A percentile compares a stretch with the other conserved stretches of the same genome.
These are phyloP conservation scores for Lagopus muta DNA, from an alignment of 2,113 vertebrate species.

Conservation along the genomic window DNA sequence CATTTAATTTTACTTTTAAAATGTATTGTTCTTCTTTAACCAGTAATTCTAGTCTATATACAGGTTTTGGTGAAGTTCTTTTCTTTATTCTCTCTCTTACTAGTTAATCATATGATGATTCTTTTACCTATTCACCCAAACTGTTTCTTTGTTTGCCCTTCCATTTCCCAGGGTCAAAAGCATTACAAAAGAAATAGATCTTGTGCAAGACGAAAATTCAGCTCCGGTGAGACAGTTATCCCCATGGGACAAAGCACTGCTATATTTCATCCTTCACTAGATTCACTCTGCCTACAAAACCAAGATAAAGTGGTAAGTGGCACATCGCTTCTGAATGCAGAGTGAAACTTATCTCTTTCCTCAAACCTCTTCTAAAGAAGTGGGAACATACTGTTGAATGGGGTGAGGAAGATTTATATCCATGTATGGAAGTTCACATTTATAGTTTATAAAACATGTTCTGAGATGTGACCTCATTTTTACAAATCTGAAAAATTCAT, in stretches of 20 bases:
- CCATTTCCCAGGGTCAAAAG: neutral
- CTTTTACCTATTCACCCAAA: neutral
- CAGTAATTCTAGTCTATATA: neutral
- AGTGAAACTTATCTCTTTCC: neutral
- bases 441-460: neutral
- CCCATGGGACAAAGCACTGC: neutral
- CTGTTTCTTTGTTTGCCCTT: neutral
- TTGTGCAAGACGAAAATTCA: neutral
- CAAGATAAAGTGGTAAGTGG: neutral
- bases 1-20: neutral
- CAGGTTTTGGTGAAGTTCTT: neutral
- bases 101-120: neutral
- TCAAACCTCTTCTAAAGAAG: neutral
- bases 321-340: neutral
- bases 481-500: neutral
- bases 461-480: neutral
- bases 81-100: neutral
- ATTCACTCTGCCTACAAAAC: neutral
- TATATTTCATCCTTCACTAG: neutral
- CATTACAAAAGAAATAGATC: neutral
- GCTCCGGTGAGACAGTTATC: neutral
- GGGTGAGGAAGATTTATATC: accelerated
- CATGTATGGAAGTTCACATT: neutral
- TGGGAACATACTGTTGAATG: neutral
- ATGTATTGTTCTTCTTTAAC: neutral